Conservation (phyloP, 2,113 vertebrate species). For the Pedionomus torquatus region DNA sequence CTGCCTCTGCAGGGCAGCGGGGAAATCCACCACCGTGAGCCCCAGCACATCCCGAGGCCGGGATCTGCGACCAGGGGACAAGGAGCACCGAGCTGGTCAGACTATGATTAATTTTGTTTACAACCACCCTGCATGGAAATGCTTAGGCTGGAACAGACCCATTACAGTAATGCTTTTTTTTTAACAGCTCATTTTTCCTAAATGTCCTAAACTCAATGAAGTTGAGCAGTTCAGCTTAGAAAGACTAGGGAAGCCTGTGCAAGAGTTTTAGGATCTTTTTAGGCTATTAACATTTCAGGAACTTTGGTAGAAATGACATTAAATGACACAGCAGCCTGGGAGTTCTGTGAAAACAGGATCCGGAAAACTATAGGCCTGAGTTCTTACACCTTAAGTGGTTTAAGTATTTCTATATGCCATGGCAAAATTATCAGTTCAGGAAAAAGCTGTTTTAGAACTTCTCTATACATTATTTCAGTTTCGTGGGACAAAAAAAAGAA, state of each 20-base stretch:
- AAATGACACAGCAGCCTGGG: not conserved
- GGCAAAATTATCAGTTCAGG: not conserved
- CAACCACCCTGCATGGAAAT: not conserved
- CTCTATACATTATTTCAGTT: not conserved
- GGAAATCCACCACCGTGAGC: not conserved
- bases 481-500: not conserved
- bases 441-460: not conserved
- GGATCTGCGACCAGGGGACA: no score
- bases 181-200: not conserved
- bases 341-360: not conserved
- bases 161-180: not conserved
- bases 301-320: not conserved
- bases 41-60: fast-evolving
- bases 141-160: not conserved
- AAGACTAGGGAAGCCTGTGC: not conserved
- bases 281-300: not conserved
- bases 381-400: not conserved
- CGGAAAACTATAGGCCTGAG: not conserved
- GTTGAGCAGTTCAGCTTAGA: not conserved
- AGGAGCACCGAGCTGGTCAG: not conserved
- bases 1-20: not conserved
- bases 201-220: not conserved
- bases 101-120: not conserved
- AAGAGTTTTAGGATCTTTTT: not conserved
- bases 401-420: not conserved